Conservation (phyloP, 1,140 invertebrate genomes). For the Phthorimaea operculella region DNA sequence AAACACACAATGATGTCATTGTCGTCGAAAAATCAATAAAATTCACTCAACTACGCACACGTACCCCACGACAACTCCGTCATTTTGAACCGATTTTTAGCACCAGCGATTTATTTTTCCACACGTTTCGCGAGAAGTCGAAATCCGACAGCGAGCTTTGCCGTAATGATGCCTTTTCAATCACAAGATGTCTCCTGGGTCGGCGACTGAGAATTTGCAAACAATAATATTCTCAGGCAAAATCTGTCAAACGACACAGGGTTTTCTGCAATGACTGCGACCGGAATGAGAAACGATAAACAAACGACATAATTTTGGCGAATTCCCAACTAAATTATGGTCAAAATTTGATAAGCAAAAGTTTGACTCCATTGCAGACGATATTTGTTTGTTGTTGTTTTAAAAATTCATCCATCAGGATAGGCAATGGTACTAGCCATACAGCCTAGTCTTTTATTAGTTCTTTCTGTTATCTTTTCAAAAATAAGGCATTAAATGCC, state of each 20-base stretch:
- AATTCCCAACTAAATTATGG: constrained; percentile 58
- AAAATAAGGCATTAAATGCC: too few relatives aligned
- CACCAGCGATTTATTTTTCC: constrained; percentile 48
- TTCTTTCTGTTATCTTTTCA: too few relatives aligned
- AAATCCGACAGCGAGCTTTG: constrained; percentile 51
- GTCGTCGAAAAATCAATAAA: constrained; percentile 16
- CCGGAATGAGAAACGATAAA: constrained; percentile 51
- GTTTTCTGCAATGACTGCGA: constrained; percentile 61
- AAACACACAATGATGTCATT: constrained; percentile 34
- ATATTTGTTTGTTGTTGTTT: too few relatives aligned
- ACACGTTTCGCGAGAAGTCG: constrained; percentile 59
- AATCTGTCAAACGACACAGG: constrained; percentile 63
- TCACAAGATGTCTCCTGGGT: constrained; percentile 66
- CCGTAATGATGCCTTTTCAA: constrained; percentile 44
- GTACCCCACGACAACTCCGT: constrained; percentile 67
- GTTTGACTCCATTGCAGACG: constrained; percentile 68
- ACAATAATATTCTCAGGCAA: constrained; percentile 52
- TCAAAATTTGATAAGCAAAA: constrained; percentile 61
- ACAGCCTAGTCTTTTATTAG: too few relatives aligned
- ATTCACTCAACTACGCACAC: constrained; percentile 24
- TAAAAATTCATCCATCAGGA: too few relatives aligned
- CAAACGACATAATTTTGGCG: constrained; percentile 64
- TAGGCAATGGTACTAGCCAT: too few relatives aligned
- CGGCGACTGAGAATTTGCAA: constrained; percentile 50
- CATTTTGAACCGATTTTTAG: constrained; percentile 41